Conservation (phyloP, 1,140 invertebrate genomes). For the Leucophenga varia region DNA sequence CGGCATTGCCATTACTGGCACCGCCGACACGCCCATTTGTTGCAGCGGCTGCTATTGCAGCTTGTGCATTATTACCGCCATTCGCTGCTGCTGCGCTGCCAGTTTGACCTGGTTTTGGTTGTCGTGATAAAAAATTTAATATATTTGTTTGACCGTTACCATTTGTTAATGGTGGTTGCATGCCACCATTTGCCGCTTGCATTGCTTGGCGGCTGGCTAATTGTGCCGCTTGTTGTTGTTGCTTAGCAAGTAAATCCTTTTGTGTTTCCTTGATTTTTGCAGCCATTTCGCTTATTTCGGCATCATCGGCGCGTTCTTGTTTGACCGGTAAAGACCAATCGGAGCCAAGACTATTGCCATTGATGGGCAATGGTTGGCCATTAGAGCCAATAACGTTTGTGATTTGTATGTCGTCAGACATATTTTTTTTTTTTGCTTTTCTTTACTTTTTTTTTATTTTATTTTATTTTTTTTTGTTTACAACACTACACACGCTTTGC, state of each 20-base stretch:
- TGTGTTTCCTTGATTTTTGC: conserved; percentile 84
- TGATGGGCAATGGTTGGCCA: conserved; percentile 41
- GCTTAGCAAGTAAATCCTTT: conserved; percentile 67
- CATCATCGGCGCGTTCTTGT: conserved; percentile 79
- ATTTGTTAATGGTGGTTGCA: conserved; percentile 42
- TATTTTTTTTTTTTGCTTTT: conserved; percentile 10
- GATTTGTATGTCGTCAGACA: conserved; percentile 45
- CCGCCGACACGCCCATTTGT: conserved; percentile 16
- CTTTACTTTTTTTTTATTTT: conserved; percentile 1
- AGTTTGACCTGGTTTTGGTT: conserved; percentile 48
- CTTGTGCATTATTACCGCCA: too few relatives aligned
- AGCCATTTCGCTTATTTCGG: conserved; percentile 80
- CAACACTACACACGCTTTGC: background rate
- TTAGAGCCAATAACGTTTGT: conserved; percentile 44
- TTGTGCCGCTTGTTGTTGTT: conserved; percentile 45
- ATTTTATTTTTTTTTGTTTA: background rate
- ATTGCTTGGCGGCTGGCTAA: conserved; percentile 45
- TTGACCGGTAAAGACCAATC: conserved; percentile 62
- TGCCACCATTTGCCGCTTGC: conserved; percentile 42
- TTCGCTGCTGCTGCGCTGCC: background rate
- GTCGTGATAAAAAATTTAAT: conserved; percentile 62
- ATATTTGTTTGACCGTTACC: conserved; percentile 62
- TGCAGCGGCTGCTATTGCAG: conserved; percentile 19
- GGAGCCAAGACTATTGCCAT: conserved; percentile 41
- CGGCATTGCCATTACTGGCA: conserved; percentile 5